Evolutionary conservation across 2,797 vertebrate genomes (phyloP).

Genomic region (Bovichtus variegatus): DNA sequence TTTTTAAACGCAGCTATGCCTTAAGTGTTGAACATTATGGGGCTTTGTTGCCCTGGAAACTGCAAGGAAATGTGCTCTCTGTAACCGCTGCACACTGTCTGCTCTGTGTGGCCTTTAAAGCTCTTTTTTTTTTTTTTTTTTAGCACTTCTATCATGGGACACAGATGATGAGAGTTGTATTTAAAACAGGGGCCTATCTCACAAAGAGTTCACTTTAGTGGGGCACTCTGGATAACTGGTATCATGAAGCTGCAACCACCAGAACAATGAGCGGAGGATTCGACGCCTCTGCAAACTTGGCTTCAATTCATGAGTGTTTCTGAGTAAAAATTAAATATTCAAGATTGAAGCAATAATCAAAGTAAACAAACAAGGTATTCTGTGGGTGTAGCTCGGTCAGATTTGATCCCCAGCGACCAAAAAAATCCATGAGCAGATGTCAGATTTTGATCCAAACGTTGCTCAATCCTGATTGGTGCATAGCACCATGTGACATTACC

Average conservation of each 20-base stretch:
- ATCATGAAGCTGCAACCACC: neutral
- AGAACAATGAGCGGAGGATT: neutral
- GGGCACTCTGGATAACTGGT: neutral
- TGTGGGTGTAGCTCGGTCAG: neutral
- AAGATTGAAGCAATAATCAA: neutral
- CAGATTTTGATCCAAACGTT: too few species aligned
- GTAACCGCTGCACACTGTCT: neutral
- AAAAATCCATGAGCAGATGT: too few species aligned
- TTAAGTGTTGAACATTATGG: slow-evolving; percentile 9
- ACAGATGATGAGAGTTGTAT: neutral
- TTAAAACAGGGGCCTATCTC: slow-evolving; percentile 2
- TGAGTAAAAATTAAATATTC: neutral
- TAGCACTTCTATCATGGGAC: neutral
- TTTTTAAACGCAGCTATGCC: slow-evolving; percentile 33
- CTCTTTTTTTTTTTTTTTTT: too few species aligned
- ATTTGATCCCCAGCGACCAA: too few species aligned
- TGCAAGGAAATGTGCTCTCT: slow-evolving; percentile 37
- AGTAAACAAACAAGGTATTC: too few species aligned
- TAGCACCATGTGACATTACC: neutral
- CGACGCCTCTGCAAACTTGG: neutral
- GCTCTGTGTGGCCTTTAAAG: slow-evolving; percentile 9
- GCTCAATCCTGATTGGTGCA: too few species aligned
- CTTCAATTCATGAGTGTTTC: neutral
- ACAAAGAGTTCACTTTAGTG: neutral
- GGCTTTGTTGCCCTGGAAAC: slow-evolving; percentile 12